Evolutionary conservation across 2,797 vertebrate species (phyloP), one percentile per base, ranked within the genome.

Genomic region (Erpetoichthys calabaricus): DNA sequence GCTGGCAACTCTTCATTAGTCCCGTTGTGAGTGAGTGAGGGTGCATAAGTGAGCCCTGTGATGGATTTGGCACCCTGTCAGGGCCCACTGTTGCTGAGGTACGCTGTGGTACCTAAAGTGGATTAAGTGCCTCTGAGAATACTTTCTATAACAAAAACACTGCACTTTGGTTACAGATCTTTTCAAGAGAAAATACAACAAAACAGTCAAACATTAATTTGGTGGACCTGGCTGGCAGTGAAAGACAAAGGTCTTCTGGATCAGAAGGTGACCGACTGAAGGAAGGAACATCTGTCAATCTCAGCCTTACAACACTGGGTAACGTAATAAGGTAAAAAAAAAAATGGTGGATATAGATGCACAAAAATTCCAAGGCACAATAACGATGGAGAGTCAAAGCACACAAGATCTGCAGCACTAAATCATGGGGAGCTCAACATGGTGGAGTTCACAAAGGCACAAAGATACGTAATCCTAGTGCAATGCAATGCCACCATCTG

Each of bases 221-320:
- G 69, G 89, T 91, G 72, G 91, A 92, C 64, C 64, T 92, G 72
- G 91, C 89, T 0, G 90, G 91, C 62, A 92, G 89, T 3, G 87
- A 92, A 71, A 83, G 91, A 4, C 90, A 91, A 74, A 77, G 84
- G 45, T 83, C 80, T 2, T 86, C 88, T 0, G 82, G 86, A n/a
- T 84, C 86, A 0, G 90, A 93, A 77, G 88, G 86, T 1, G 90
- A 92, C 67, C 75, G 90, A 54, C 75, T 92, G 53, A 87, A 80
- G 63, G 91, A 93, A 73, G 91, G 91, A 63, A 86, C 86, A 0
- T 81, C 77, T 60, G 89, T 93, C 70, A 94, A 92, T 70, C 80
- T 91, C 70, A 94, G 91, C 69, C 81, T 91, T 69, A 90, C 90
- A 68, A 91, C 81, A 0, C 75, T 92, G 67, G 91, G 91, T 53